Conservation (phyloP, 30 jellyfish, hydroid and myxozoan species). For the Aurelia aurita complex sp. Pacific region DNA sequence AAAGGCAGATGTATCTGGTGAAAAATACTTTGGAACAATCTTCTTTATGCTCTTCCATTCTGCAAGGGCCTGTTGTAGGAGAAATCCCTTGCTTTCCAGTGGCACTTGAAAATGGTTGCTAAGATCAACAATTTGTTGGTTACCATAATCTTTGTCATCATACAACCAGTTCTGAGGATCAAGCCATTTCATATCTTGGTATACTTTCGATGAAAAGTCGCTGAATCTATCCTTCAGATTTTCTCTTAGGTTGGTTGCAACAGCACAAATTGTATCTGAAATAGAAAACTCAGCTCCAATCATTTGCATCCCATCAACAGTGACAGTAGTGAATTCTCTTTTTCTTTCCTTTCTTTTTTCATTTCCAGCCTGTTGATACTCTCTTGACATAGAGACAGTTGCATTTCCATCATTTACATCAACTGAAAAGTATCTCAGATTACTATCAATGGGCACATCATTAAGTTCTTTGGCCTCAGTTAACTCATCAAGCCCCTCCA, state of each 20-base stretch:
- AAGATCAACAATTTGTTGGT: no score
- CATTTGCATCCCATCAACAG: conserved; percentile 4
- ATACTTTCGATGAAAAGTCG: neutral
- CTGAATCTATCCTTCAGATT: neutral
- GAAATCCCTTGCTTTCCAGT: neutral
- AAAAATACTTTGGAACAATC: neutral
- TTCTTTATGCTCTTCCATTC: conserved; percentile 18
- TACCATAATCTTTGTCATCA: conserved; percentile 1
- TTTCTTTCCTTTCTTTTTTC: neutral
- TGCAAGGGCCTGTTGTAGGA: conserved; percentile 7
- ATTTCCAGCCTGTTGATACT: neutral
- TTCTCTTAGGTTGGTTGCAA: conserved; percentile 1
- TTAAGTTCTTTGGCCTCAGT: conserved; percentile 3
- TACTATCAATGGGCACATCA: conserved; percentile 29
- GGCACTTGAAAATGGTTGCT: no score
- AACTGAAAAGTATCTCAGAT: conserved; percentile 1
- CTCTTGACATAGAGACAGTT: conserved; percentile 4
- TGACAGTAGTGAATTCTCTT: neutral
- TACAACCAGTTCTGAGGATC: conserved; percentile 21
- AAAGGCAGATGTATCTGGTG: conserved; percentile 1
- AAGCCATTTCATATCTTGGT: conserved; percentile 3
- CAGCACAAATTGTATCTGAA: neutral
- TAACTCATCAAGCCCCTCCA: conserved; percentile 21
- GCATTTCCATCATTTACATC: conserved; percentile 14
- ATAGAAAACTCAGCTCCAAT: neutral